Evolutionary conservation across 2,888 invertebrate species (phyloP), one percentile per base, ranked within the genome.

Genomic region (Caenorhabditis becei): DNA sequence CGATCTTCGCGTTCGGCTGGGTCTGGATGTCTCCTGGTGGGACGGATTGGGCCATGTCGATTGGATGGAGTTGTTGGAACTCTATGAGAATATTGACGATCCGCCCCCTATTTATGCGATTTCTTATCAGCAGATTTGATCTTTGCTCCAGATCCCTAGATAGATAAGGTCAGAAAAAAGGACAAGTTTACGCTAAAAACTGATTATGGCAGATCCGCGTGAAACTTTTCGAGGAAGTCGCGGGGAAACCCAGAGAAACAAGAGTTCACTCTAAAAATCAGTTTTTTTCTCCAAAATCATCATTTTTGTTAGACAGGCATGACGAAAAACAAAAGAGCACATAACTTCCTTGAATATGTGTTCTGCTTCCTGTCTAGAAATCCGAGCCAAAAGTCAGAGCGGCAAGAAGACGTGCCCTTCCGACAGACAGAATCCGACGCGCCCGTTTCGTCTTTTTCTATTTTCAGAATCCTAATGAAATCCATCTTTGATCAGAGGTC

Each of bases 1-100:
- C 86, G 78, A 58, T 58, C 58, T 58, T 58, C 20, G 58, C 58
- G 58, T 58, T 58, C 58, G 58, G 58, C 37, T 35, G 58, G 20
- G n/a, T n/a, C n/a, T n/a, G n/a, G n/a, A n/a, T n/a, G n/a, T n/a
- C n/a, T n/a, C n/a, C n/a, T n/a, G n/a, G n/a, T n/a, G n/a, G n/a
- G n/a, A n/a, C n/a, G n/a, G n/a, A n/a, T n/a, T n/a, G n/a, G n/a
- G n/a, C n/a, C n/a, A n/a, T n/a, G n/a, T n/a, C n/a, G n/a, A n/a
- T n/a, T n/a, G n/a, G 58, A 32, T 1, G 18, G 20, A 20, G 28
- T n/a, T 58, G 37, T 37, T 23, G 11, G 26, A 23, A 53, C 26
- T 53, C 53, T 53, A 23, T 26, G 24, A 5, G 16, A 2, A 53
- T 8, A 14, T 11, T 26, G 53, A 20, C 53, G 1, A 10, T 26